phyloP scores from a whole-genome alignment of 2,797 vertebrate genomes.

The Sebastiscus albofasciatus region DNA sequence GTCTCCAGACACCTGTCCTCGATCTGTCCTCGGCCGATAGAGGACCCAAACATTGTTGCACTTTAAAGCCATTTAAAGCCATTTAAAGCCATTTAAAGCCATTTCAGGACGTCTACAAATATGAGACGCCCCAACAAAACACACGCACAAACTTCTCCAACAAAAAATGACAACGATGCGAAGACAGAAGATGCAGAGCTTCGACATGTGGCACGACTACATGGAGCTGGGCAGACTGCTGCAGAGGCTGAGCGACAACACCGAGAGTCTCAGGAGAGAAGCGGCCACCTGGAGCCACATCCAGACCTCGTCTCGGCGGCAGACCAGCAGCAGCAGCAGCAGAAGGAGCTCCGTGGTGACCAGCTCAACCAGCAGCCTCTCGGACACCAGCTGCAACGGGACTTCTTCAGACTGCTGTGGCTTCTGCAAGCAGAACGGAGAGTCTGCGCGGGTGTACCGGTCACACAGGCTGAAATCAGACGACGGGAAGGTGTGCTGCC shows the following conservation, averaged over 20 bases:
- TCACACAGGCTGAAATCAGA: slow-evolving; percentile 82
- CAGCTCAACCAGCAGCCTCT: background rate
- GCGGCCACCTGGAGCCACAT: background rate
- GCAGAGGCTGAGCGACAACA: slow-evolving; percentile 22
- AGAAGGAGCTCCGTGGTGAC: background rate
- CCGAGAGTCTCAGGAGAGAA: background rate
- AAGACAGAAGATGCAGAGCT: slow-evolving; percentile 39
- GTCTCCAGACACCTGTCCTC: slow-evolving; percentile 5
- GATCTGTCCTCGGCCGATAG: background rate
- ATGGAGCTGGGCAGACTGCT: slow-evolving; percentile 78
- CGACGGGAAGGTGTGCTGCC: slow-evolving; percentile 83
- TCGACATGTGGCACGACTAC: slow-evolving; percentile 88
- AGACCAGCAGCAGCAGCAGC: background rate
- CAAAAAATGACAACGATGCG: slow-evolving; percentile 12
- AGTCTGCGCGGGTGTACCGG: slow-evolving; percentile 79
- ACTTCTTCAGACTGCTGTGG: slow-evolving; percentile 64
- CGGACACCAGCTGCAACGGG: slow-evolving; percentile 37
- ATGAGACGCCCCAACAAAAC: background rate
- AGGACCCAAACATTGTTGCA: slow-evolving; percentile 32
- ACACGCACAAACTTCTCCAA: background rate
- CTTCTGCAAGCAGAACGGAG: slow-evolving; percentile 90
- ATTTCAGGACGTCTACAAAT: slow-evolving; percentile 34
- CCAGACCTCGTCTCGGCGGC: background rate
- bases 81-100: no score
- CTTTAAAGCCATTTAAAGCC: background rate